Evolutionary conservation across 2,797 vertebrate species (phyloP).

Genomic region (Lagocephalus sceleratus): DNA sequence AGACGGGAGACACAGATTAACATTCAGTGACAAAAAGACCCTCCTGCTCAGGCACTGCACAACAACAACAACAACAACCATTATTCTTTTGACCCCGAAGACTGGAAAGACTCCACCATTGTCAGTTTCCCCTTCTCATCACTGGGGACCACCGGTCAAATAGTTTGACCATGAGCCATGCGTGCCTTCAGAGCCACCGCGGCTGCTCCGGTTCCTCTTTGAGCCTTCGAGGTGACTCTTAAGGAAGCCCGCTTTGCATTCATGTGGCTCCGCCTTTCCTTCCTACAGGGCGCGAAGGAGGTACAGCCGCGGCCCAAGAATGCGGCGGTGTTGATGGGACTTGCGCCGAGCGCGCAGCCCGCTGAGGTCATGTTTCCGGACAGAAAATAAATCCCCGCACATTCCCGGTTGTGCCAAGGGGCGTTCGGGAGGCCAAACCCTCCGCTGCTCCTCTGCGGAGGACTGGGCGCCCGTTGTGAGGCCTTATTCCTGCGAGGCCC

Average conservation of each 20-base stretch:
- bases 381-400: constrained; percentile 63
- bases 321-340: constrained; percentile 51
- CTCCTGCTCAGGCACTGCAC: too few relatives aligned
- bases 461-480: constrained; percentile 28
- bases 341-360: constrained; percentile 32
- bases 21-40: too few relatives aligned
- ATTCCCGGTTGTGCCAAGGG: constrained; percentile 43
- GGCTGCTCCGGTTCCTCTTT: constrained; percentile 14
- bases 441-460: constrained; percentile 29
- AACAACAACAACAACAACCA: not conserved
- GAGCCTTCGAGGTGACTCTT: constrained; percentile 30
- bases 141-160: not conserved
- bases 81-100: constrained; percentile 14
- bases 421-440: constrained; percentile 44
- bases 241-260: constrained; percentile 41
- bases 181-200: constrained; percentile 17
- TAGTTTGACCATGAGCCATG: not conserved
- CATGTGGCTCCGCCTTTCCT: constrained; percentile 59
- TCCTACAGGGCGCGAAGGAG: constrained; percentile 45
- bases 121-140: constrained; percentile 24
- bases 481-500: constrained; percentile 54
- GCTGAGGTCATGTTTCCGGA: constrained; percentile 69
- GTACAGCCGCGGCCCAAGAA: constrained; percentile 44
- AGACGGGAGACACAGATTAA: not conserved
- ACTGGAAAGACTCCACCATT: constrained; percentile 2